phyloP scores from a whole-genome alignment of 2,797 vertebrate genomes.

The Apogon hyalosoma region DNA sequence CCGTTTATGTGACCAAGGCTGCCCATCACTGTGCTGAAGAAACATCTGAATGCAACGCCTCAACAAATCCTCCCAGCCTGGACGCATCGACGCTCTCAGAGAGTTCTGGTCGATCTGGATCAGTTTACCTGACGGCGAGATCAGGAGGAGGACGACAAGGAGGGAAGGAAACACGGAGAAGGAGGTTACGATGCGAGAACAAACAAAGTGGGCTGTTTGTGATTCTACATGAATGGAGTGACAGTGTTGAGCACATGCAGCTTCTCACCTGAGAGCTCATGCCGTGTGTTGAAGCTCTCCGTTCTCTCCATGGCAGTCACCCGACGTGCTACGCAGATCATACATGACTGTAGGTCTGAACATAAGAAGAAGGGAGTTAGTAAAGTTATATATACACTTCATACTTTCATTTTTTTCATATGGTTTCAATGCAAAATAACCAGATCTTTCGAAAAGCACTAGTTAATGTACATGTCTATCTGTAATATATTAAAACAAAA shows the following conservation, averaged over 20 bases:
- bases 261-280: conserved; percentile 93
- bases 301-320: conserved; percentile 91
- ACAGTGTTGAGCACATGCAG: neutral
- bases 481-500: no score
- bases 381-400: neutral
- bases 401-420: no score
- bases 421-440: neutral
- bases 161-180: no score
- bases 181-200: no score
- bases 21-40: conserved; percentile 92
- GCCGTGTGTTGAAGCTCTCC: conserved; percentile 95
- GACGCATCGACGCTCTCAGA: conserved; percentile 94
- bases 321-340: conserved; percentile 97
- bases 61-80: conserved; percentile 96
- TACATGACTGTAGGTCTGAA: conserved; percentile 96
- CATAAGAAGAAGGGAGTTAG: neutral
- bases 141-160: conserved; percentile 25
- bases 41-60: conserved; percentile 98
- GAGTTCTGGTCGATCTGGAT: conserved; percentile 95
- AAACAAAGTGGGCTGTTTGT: neutral
- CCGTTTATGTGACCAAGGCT: conserved; percentile 94
- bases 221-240: neutral
- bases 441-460: no score
- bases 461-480: no score
- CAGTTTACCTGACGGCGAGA: conserved; percentile 88